Evolutionary conservation across 2,888 invertebrate species (phyloP).

Genomic region (Aleiodes leptofemur): DNA sequence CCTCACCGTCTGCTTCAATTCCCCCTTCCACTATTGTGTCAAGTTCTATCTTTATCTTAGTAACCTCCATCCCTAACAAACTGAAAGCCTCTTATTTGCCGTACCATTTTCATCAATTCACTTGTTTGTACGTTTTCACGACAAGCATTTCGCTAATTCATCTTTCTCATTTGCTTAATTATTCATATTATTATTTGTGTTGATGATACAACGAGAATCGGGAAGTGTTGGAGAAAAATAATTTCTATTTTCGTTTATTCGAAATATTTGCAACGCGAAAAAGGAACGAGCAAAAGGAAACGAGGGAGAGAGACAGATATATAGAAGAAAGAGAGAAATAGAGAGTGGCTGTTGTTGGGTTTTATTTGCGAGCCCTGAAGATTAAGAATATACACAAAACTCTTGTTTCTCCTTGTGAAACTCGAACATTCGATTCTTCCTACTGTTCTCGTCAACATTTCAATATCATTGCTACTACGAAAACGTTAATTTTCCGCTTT

Average conservation of each 20-base stretch:
- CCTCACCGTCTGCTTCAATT: slow-evolving; percentile 9
- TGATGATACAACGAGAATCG: background rate
- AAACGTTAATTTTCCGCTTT: background rate
- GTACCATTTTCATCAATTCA: slow-evolving; percentile 28
- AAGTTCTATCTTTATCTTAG: slow-evolving; percentile 31
- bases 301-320: background rate
- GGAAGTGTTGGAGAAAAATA: background rate
- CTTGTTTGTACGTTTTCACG: slow-evolving; percentile 21
- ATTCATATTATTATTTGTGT: slow-evolving; percentile 1
- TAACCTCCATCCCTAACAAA: background rate
- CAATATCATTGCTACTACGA: background rate
- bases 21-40: slow-evolving; percentile 17
- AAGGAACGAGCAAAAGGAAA: too few species aligned
- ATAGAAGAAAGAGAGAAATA: background rate
- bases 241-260: background rate
- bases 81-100: slow-evolving; percentile 12
- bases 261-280: too few species aligned
- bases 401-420: background rate
- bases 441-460: background rate
- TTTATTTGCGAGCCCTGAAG: background rate
- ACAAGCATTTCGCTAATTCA: slow-evolving; percentile 6
- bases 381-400: background rate
- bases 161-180: background rate
- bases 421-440: background rate
- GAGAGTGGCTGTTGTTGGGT: background rate